Evolutionary conservation across 2,797 vertebrate species (phyloP), one percentile per base, ranked within the genome.

Genomic region (Adelosebastes latens): DNA sequence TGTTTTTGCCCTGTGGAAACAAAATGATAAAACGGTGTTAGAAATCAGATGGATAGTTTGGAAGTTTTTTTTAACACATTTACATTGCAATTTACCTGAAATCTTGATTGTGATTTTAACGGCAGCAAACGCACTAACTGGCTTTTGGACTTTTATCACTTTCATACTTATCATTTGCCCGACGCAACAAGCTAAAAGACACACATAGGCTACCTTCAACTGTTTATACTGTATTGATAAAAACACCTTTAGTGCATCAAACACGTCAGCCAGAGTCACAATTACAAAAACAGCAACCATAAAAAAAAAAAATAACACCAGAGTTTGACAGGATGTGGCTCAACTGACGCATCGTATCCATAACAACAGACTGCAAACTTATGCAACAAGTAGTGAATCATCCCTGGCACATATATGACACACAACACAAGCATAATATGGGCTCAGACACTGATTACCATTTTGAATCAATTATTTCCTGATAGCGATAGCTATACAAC

Each of bases 1-100:
- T 96, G 96, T 99, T 99, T 95, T 99, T 99, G 77, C 96, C 90
- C 99, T 99, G 95, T 79, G 93, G 71, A 84, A 68, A 85, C 52
- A 74, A 77, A 53, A 84, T 24, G 4, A 72, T 10, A 2, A 24
- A 18, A 72, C 0, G 3, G 7, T 34, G 64, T 61, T 34, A 79
- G 52, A 75, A 68, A 65, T 6, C 0, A 42, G 0, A 77, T 25
- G 1, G 8, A 61, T 8, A 14, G 14, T 39, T 27, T 5, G 5
- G 7, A 24, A 49, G 46, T 20, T 24, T 8, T 27, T 73, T 70
- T 8, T 27, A 27, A 16, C 8, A 22, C 9, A 13, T 12, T 46
- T 56, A 36, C 3, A 25, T 7, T 39, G 25, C 25, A 34, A 6
- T 65, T 39, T 14, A 52, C 8, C 6, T 22, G 22, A 46, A 36